Evolutionary conservation across 2,888 invertebrate genomes (phyloP).

Genomic region (Steinernema scapterisci): DNA sequence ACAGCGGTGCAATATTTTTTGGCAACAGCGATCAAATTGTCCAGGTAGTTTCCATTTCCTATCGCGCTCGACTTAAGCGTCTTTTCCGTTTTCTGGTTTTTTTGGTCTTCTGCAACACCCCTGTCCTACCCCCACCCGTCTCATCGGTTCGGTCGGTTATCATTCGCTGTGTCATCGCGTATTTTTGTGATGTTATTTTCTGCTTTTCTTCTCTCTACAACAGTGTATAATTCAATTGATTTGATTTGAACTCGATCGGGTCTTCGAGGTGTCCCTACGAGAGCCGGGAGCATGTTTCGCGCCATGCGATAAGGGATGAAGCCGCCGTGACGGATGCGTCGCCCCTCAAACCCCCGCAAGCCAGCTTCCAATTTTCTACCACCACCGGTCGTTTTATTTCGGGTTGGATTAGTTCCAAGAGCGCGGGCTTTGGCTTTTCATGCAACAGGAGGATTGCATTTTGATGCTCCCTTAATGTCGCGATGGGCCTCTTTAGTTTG

Average conservation of each 20-base stretch:
- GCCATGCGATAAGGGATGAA: conserved; percentile 4
- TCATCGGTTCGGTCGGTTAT: not conserved
- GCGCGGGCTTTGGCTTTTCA: not conserved
- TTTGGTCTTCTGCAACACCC: no score
- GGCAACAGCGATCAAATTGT: no score
- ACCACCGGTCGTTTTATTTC: not conserved
- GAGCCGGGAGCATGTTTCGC: not conserved
- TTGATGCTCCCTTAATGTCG: not conserved
- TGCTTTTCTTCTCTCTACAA: not conserved
- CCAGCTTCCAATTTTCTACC: not conserved
- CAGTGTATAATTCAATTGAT: conserved; percentile 18
- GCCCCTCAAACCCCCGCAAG: not conserved
- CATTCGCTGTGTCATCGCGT: not conserved
- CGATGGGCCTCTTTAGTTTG: no score
- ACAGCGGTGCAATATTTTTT: no score
- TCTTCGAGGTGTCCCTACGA: not conserved
- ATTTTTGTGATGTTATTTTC: not conserved
- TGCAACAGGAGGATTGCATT: not conserved
- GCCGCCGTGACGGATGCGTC: not conserved
- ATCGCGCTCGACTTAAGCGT: no score
- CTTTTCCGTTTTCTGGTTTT: no score
- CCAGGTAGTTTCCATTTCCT: no score
- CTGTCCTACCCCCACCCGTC: no score
- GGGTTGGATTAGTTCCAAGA: not conserved
- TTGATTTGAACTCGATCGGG: not conserved